These are phyloP conservation scores for Gallirallus australis DNA, from an alignment of 2,797 vertebrate genomes.

Conservation along the genomic window DNA sequence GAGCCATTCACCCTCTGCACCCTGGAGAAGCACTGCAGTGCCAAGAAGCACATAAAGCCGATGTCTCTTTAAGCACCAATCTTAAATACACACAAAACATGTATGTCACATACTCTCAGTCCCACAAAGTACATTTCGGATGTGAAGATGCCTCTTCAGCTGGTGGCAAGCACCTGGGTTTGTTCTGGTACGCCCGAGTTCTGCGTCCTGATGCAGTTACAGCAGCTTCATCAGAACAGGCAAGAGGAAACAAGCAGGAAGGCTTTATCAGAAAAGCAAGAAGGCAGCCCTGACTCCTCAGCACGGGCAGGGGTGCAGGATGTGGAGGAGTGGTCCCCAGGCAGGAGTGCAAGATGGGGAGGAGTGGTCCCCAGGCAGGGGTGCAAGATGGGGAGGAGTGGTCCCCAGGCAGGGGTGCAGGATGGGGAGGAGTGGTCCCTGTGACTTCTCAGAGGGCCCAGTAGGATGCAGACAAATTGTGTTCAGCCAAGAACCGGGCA, in stretches of 20 bases:
- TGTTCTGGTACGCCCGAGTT: background rate
- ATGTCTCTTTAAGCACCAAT: fast-evolving
- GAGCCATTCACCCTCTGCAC: background rate
- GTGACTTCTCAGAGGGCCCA: background rate
- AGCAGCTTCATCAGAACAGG: background rate
- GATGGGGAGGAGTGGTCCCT: background rate
- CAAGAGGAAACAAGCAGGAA: background rate
- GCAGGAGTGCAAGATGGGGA: too few relatives aligned
- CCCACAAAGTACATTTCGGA: background rate
- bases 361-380: too few relatives aligned
- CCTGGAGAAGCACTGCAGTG: background rate
- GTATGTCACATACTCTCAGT: fast-evolving
- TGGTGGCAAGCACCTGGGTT: background rate
- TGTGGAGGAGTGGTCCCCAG: too few relatives aligned
- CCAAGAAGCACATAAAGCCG: background rate
- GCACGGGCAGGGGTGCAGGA: background rate
- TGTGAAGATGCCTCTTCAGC: background rate
- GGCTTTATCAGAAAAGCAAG: background rate
- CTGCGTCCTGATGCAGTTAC: fast-evolving
- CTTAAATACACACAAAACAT: fast-evolving
- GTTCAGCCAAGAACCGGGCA: background rate
- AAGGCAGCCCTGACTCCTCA: background rate
- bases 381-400: too few relatives aligned
- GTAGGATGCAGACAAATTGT: background rate
- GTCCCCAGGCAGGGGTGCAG: background rate